A percentile compares a stretch with the other conserved stretches of the same genome.
Conservation (phyloP, 1,140 invertebrate genomes). For the Thereuonema tuberculata region DNA sequence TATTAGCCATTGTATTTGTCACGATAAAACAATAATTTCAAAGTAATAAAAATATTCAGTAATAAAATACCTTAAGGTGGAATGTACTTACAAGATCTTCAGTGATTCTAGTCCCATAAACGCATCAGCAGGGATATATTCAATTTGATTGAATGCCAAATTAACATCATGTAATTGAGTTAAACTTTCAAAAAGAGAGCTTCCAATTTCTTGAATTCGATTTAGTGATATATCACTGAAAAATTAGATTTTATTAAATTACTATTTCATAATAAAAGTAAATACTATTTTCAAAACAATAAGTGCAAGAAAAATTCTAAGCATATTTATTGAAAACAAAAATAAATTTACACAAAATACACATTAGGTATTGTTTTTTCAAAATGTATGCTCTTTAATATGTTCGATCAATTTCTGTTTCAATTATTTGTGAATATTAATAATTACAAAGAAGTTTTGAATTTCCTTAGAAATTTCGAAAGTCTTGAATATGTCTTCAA, state of each 20-base stretch:
- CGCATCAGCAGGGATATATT: slow-evolving; percentile 53
- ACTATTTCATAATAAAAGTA: too few species aligned
- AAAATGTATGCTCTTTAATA: too few species aligned
- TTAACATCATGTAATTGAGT: slow-evolving; percentile 66
- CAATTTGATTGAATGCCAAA: slow-evolving; percentile 65
- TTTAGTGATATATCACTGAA: slow-evolving; percentile 77
- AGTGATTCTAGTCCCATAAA: slow-evolving; percentile 64
- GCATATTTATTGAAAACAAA: too few species aligned
- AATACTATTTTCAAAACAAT: too few species aligned
- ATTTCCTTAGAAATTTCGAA: too few species aligned
- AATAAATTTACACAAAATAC: too few species aligned
- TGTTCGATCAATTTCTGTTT: too few species aligned
- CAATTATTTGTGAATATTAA: too few species aligned
- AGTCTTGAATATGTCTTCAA: too few species aligned
- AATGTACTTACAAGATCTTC: slow-evolving; percentile 66
- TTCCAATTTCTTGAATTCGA: slow-evolving; percentile 51
- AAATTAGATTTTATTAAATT: not conserved
- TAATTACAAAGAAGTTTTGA: too few species aligned
- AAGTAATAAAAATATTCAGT: not conserved
- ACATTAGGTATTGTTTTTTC: too few species aligned
- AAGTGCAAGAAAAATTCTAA: too few species aligned
- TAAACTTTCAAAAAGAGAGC: slow-evolving; percentile 52
- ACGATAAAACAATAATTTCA: not conserved
- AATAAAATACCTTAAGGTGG: not conserved
- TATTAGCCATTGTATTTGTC: not conserved